phyloP scores from a whole-genome alignment of 2,888 invertebrate species.

The Andrena praecox region DNA sequence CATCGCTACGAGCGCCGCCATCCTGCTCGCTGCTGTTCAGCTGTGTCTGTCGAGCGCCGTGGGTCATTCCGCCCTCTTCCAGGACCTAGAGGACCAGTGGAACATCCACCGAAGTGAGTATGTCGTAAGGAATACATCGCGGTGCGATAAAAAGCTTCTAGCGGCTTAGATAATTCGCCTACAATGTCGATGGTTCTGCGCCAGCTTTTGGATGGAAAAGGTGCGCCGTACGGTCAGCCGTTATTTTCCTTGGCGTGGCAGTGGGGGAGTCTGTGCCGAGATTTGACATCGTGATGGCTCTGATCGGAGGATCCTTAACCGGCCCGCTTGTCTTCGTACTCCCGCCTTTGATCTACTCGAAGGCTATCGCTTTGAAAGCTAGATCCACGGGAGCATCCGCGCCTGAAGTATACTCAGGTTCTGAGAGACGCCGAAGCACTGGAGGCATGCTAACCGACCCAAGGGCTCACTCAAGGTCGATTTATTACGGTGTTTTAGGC shows the following conservation, averaged over 20 bases:
- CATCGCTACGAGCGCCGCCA: slow-evolving; percentile 88
- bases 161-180: slow-evolving; percentile 7
- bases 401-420: slow-evolving; percentile 71
- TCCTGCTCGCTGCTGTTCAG: slow-evolving; percentile 91
- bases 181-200: slow-evolving; percentile 69
- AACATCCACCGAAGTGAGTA: slow-evolving; percentile 89
- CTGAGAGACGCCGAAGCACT: slow-evolving; percentile 61
- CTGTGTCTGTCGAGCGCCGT: slow-evolving; percentile 92
- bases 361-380: slow-evolving; percentile 86
- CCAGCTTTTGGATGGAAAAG: slow-evolving; percentile 92
- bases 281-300: slow-evolving; percentile 94
- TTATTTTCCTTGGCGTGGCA: slow-evolving; percentile 90
- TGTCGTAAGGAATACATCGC: not conserved
- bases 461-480: slow-evolving; percentile 78
- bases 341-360: slow-evolving; percentile 93
- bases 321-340: slow-evolving; percentile 94
- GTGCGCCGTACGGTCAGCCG: slow-evolving; percentile 89
- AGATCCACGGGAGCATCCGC: slow-evolving; percentile 41
- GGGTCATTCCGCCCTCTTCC: slow-evolving; percentile 92
- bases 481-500: slow-evolving; percentile 66
- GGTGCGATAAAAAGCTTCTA: not conserved
- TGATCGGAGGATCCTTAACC: slow-evolving; percentile 93
- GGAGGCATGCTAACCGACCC: slow-evolving; percentile 67
- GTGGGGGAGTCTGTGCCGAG: slow-evolving; percentile 93
- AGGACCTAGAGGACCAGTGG: slow-evolving; percentile 92